A percentile compares a stretch with the other conserved stretches of the same genome.
phyloP scores from a whole-genome alignment of 1,140 invertebrate species.

The Drosophila trapezifrons region DNA sequence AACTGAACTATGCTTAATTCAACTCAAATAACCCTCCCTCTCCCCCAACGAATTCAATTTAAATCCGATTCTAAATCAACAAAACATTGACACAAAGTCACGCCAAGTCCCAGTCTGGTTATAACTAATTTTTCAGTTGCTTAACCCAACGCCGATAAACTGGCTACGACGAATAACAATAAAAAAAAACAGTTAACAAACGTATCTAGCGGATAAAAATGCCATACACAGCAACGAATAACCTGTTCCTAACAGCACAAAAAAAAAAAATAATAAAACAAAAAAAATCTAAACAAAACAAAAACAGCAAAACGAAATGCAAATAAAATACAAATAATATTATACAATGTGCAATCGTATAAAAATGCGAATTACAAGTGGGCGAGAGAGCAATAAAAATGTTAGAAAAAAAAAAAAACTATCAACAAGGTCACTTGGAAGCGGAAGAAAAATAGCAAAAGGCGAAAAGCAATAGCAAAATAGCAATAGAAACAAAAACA shows the following conservation, averaged over 20 bases:
- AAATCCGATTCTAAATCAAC: constrained; percentile 23
- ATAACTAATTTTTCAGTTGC: constrained; percentile 44
- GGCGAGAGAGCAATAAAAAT: constrained; percentile 55
- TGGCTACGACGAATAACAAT: constrained; percentile 1
- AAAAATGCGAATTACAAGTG: constrained; percentile 79
- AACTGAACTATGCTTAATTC: constrained; percentile 29
- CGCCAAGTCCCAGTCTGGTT: constrained; percentile 33
- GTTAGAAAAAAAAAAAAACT: constrained; percentile 54
- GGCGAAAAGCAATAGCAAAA: constrained; percentile 43
- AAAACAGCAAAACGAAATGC: constrained; percentile 29
- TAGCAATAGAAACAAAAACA: constrained; percentile 64
- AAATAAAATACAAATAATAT: constrained; percentile 55
- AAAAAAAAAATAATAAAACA: constrained; percentile 13
- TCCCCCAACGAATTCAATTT: constrained; percentile 14
- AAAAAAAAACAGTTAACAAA: constrained; percentile 60
- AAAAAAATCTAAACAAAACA: constrained; percentile 19
- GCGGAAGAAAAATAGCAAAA: constrained; percentile 75
- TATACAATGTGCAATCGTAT: constrained; percentile 72
- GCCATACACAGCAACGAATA: constrained; percentile 15
- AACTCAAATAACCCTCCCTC: constrained; percentile 5
- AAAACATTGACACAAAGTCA: constrained; percentile 51
- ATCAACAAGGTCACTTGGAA: constrained; percentile 76
- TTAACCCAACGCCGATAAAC: constrained; percentile 22
- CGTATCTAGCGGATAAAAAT: constrained; percentile 60
- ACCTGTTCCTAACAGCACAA: constrained; percentile 42